A percentile compares a stretch with the other conserved stretches of the same genome.
phyloP scores from a whole-genome alignment of 2,797 vertebrate species.

The Coccyzus lansbergi region DNA sequence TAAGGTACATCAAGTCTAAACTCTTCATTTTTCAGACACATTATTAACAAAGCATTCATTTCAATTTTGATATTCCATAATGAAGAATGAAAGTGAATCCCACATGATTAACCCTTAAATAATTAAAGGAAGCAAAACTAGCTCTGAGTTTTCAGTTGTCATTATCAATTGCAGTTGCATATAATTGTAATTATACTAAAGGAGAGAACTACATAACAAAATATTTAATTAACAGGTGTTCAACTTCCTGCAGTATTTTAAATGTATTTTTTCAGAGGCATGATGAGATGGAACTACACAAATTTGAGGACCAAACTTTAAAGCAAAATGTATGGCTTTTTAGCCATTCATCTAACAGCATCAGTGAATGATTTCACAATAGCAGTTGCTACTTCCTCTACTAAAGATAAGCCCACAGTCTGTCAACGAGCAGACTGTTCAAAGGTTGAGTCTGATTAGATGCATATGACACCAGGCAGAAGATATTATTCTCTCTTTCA shows the following conservation, averaged over 20 bases:
- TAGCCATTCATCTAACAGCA: neutral
- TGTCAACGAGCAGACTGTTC: neutral
- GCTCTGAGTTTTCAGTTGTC: neutral
- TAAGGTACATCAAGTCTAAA: neutral
- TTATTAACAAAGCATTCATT: neutral
- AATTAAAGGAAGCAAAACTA: neutral
- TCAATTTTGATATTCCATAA: neutral
- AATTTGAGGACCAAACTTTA: neutral
- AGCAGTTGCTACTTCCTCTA: neutral
- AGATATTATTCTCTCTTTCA: neutral
- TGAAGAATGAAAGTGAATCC: neutral
- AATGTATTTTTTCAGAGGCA: neutral
- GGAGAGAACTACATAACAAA: neutral
- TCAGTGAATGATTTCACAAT: neutral
- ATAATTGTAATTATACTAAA: neutral
- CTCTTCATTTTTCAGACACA: neutral
- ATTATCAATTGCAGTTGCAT: neutral
- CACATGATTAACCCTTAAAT: neutral
- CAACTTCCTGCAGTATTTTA: neutral
- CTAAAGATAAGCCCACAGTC: neutral
- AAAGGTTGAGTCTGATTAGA: neutral
- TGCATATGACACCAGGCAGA: fast-evolving
- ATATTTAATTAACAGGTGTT: neutral
- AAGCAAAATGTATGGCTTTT: neutral
- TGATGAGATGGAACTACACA: neutral